Percentiles rank a stretch among this genome's conserved stretches.
phyloP scores from a whole-genome alignment of 1,140 invertebrate genomes.

The Scaptomyza pallida region DNA sequence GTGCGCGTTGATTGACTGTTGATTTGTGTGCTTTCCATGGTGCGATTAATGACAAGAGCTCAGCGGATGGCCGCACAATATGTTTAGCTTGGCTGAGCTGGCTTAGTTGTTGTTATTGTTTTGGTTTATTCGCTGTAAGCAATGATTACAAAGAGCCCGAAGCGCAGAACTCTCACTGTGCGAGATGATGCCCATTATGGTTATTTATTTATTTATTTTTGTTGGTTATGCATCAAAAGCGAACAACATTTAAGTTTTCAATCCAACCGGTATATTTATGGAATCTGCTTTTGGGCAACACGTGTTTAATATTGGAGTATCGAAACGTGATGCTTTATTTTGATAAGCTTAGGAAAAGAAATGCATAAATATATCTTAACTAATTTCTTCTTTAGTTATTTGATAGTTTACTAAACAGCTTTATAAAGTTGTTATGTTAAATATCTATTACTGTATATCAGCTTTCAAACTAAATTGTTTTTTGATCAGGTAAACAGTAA shows the following conservation, averaged over 20 bases:
- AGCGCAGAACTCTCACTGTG: conserved; percentile 44
- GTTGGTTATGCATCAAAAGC: conserved; percentile 22
- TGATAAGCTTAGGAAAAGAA: background rate
- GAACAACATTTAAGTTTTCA: conserved; percentile 16
- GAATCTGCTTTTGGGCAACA: conserved; percentile 26
- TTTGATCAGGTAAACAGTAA: too few species aligned
- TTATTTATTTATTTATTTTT: background rate
- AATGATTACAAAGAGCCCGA: conserved; percentile 19
- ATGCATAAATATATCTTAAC: too few species aligned
- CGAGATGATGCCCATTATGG: conserved; percentile 11
- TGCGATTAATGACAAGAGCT: conserved; percentile 64
- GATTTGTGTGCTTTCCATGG: conserved; percentile 61
- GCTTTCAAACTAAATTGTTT: too few species aligned
- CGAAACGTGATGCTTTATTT: conserved; percentile 25
- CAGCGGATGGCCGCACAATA: conserved; percentile 54
- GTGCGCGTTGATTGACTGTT: conserved; percentile 67
- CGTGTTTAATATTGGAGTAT: conserved; percentile 21
- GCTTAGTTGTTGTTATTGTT: conserved; percentile 17
- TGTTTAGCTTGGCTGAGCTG: conserved; percentile 56
- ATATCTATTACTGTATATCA: too few species aligned
- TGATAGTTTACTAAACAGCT: background rate
- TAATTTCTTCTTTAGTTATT: too few species aligned
- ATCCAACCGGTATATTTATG: conserved; percentile 40
- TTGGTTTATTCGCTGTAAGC: conserved; percentile 5
- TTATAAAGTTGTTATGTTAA: too few species aligned